Evolutionary conservation across 1,140 invertebrate genomes (phyloP), one percentile per base, ranked within the genome.

Genomic region (Nomia melanderi): DNA sequence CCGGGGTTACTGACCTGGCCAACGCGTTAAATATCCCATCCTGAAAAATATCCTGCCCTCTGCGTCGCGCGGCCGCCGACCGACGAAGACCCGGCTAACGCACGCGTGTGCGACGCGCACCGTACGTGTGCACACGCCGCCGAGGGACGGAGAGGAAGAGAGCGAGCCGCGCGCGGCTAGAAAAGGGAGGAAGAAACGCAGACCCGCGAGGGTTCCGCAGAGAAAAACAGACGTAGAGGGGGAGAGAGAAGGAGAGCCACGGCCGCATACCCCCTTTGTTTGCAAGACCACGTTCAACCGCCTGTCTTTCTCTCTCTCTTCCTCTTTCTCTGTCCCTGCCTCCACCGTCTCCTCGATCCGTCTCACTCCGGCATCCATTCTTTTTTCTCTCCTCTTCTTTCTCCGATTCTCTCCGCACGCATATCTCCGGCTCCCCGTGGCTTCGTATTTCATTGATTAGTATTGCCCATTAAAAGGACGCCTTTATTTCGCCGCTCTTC

Each of bases 21-120:
- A 90, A 90, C 89, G 90, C 91, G 91, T 91, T 91, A 92, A 92
- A 92, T 91, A 91, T 91, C 90, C 89, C 88, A 91, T 90, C 89
- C 90, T 91, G 91, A 92, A 92, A 92, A 92, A 91, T 91, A 91
- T 89, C 86, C 83, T 85, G 79, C 83, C 70, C 83, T 88, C 88
- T 90, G 86, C 85, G 86, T 86, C 77, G 50, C 57, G 20, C 67
- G 5, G 11, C 56, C 33, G 1, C 25, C 67, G 44, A 33, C 20
- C 56, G 77, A 83, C 78, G 76, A 72, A 41, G 80, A 82, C 65
- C 64, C 62, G 47, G 67, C 78, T 80, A 54, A 66, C 56, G 72
- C 53, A 39, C 50, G 69, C 65, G 41, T 44, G n/a, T n/a, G n/a
- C 47, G 17, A 11, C 54, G 54, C 25, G 44, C 36, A 53, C 23